Evolutionary conservation across 2,797 vertebrate genomes (phyloP).

Genomic region (Aplochiton taeniatus): DNA sequence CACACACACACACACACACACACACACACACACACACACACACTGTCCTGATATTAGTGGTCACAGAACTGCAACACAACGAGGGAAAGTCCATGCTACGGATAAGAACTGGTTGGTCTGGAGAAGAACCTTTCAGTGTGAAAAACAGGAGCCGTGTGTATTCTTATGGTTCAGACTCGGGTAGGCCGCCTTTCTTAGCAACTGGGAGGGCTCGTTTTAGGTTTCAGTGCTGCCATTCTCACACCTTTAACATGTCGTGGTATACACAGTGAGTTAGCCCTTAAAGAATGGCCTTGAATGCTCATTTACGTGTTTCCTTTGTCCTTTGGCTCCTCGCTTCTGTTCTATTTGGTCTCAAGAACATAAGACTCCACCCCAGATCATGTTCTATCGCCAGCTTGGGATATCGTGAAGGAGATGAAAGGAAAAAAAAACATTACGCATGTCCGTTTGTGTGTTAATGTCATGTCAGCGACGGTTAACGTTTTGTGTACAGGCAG

Average conservation of each 20-base stretch:
- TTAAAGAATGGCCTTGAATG: constrained; percentile 63
- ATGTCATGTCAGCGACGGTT: not conserved
- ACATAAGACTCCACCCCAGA: not conserved
- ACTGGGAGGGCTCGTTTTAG: constrained; percentile 21
- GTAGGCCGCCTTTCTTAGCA: not conserved
- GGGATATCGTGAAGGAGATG: not conserved
- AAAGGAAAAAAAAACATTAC: too few relatives aligned
- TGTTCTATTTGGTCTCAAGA: not conserved
- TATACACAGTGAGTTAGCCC: constrained; percentile 36
- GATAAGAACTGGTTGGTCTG: constrained; percentile 8
- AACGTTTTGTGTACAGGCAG: not conserved
- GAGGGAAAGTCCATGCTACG: not conserved
- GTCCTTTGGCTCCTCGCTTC: not conserved
- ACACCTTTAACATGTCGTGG: constrained; percentile 39
- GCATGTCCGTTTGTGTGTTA: constrained; percentile 4
- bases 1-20: too few relatives aligned
- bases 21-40: too few relatives aligned
- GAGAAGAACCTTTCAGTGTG: constrained; percentile 3
- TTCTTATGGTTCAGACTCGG: constrained; percentile 4
- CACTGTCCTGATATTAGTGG: too few relatives aligned
- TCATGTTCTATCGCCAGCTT: not conserved
- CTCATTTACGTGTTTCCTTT: not conserved
- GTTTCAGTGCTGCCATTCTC: constrained; percentile 44
- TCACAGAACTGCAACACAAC: too few relatives aligned
- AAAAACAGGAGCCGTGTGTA: not conserved